phyloP scores from a whole-genome alignment of 2,888 invertebrate species.

The Lingula anatina region DNA sequence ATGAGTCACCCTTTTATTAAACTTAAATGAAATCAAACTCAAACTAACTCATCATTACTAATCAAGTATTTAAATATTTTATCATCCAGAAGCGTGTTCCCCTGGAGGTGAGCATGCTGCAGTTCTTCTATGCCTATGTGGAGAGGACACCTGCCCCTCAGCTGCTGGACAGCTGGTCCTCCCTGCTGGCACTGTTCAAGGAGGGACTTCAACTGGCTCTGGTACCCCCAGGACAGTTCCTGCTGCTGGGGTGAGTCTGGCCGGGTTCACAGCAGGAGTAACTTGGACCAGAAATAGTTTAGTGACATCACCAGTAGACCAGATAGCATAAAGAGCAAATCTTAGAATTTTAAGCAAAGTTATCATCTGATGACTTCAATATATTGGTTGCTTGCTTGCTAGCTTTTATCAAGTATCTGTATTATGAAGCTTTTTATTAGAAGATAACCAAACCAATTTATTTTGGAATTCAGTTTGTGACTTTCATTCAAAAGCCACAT shows the following conservation, averaged over 20 bases:
- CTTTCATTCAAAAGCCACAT: no score
- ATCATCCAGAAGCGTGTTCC: conserved; percentile 51
- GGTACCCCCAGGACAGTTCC: conserved; percentile 74
- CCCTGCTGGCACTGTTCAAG: conserved; percentile 68
- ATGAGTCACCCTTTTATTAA: no score
- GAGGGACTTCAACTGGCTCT: conserved; percentile 65
- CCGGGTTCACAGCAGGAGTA: background rate
- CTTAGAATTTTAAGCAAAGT: no score
- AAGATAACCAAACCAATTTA: no score
- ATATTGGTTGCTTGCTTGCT: no score
- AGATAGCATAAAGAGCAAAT: no score
- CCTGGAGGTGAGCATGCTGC: conserved; percentile 75
- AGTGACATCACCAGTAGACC: no score
- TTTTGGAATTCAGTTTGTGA: no score
- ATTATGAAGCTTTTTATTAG: no score
- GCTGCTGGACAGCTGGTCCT: conserved; percentile 72
- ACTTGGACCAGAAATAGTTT: no score
- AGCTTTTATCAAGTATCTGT: no score
- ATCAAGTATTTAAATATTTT: background rate
- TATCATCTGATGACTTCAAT: no score
- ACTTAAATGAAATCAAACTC: background rate
- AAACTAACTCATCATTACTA: background rate
- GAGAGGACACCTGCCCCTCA: conserved; percentile 63
- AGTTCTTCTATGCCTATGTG: conserved; percentile 70
- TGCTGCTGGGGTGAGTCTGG: conserved; percentile 62